These are phyloP conservation scores for Pangasius mekongensis DNA, from an alignment of 2,797 vertebrate species.

Conservation along the genomic window DNA sequence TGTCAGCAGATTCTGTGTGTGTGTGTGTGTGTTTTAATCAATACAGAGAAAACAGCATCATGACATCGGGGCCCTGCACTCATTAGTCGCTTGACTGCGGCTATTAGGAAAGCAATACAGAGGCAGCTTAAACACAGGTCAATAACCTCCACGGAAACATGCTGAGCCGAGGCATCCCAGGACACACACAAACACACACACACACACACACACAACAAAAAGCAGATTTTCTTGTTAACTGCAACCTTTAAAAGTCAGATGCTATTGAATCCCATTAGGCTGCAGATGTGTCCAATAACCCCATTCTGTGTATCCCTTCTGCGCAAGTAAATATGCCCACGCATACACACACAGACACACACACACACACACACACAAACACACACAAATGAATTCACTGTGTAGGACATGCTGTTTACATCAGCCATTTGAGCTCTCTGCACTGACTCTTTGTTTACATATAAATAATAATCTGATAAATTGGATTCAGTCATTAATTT, in stretches of 20 bases:
- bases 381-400: not conserved
- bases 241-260: conserved; percentile 46
- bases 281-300: conserved; percentile 28
- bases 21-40: conserved; percentile 39
- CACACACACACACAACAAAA: conserved; percentile 7
- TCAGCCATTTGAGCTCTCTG: too few species aligned
- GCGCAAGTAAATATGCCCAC: conserved; percentile 7
- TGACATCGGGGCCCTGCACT: conserved; percentile 36
- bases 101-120: conserved; percentile 43
- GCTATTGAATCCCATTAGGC: conserved; percentile 31
- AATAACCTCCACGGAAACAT: conserved; percentile 44
- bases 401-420: not conserved
- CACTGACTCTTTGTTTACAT: too few species aligned
- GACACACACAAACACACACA: conserved; percentile 15
- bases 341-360: not conserved
- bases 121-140: conserved; percentile 36
- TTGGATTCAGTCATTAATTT: too few species aligned
- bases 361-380: not conserved
- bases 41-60: conserved; percentile 47
- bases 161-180: conserved; percentile 33
- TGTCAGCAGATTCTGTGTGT: not conserved
- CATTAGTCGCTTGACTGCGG: conserved; percentile 44
- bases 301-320: conserved; percentile 23
- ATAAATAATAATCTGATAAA: too few species aligned
- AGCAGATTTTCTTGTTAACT: conserved; percentile 37